Evolutionary conservation across 2,113 vertebrate genomes (phyloP).

Genomic region (Sylvia atricapilla): DNA sequence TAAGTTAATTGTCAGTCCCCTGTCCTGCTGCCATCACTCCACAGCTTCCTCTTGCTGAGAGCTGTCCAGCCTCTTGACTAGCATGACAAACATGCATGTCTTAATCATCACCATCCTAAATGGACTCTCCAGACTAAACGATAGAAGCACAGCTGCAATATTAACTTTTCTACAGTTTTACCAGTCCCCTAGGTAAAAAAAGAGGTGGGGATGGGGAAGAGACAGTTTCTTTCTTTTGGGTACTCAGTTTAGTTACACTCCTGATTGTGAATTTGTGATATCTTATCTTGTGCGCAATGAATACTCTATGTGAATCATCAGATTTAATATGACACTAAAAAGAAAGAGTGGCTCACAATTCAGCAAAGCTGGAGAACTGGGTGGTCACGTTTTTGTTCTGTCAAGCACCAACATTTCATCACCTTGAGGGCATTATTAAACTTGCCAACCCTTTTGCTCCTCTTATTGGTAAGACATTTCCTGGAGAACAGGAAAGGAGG

Average conservation of each 20-base stretch:
- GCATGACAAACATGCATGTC: fast-evolving
- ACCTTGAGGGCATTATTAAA: slow-evolving; percentile 62
- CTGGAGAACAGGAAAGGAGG: slow-evolving; percentile 56
- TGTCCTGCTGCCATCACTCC: not conserved
- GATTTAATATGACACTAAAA: slow-evolving; percentile 13
- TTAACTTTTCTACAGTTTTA: not conserved
- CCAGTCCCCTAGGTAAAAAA: not conserved
- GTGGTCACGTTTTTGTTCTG: slow-evolving; percentile 36
- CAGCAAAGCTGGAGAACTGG: slow-evolving; percentile 37
- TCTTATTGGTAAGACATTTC: slow-evolving; percentile 46
- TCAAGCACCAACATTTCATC: slow-evolving; percentile 26
- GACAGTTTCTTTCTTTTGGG: not conserved
- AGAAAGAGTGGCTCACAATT: not conserved
- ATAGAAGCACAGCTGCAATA: slow-evolving; percentile 7
- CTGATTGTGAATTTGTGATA: slow-evolving; percentile 33
- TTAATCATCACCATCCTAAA: slow-evolving; percentile 21
- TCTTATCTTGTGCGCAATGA: not conserved
- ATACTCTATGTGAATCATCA: not conserved
- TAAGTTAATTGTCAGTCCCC: not conserved
- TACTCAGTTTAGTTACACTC: not conserved
- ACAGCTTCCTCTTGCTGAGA: slow-evolving; percentile 6
- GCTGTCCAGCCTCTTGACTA: not conserved
- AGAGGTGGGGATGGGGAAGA: not conserved
- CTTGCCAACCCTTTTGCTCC: slow-evolving; percentile 46
- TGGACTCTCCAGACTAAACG: not conserved